phyloP scores from a whole-genome alignment of 2,113 vertebrate species.

The Platysteira castanea region DNA sequence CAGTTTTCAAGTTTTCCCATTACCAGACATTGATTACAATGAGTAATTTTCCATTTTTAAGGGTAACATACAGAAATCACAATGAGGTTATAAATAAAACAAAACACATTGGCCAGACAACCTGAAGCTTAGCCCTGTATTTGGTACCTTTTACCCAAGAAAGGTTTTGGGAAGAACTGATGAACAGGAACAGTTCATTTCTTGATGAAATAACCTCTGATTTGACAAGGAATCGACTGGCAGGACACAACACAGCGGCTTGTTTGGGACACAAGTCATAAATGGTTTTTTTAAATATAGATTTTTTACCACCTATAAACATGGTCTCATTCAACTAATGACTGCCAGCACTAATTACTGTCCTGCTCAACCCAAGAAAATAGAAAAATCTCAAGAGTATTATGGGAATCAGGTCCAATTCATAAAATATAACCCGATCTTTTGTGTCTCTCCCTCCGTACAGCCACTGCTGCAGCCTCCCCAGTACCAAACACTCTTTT shows the following conservation, averaged over 20 bases:
- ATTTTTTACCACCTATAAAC: background rate
- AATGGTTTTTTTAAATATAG: background rate
- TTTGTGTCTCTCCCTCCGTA: background rate
- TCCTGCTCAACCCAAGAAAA: background rate
- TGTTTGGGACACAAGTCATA: background rate
- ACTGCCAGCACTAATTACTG: background rate
- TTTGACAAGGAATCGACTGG: background rate
- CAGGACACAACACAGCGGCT: background rate
- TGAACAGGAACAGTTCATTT: background rate
- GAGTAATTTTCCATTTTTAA: background rate
- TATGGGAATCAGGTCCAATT: background rate
- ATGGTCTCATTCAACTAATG: background rate
- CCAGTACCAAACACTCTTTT: background rate
- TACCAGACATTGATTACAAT: constrained; percentile 11
- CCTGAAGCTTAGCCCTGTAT: background rate
- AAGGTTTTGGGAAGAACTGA: background rate
- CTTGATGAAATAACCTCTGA: background rate
- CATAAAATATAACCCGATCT: background rate
- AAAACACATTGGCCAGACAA: background rate
- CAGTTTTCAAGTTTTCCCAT: constrained; percentile 32
- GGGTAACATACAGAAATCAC: background rate
- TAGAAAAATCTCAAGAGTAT: background rate
- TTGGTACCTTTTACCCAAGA: background rate
- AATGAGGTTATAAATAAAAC: background rate
- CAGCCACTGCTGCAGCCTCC: background rate